A percentile compares a stretch with the other conserved stretches of the same genome.
These are phyloP conservation scores for Tachyglossus aculeatus DNA, from an alignment of 2,797 vertebrate species.

Conservation along the genomic window DNA sequence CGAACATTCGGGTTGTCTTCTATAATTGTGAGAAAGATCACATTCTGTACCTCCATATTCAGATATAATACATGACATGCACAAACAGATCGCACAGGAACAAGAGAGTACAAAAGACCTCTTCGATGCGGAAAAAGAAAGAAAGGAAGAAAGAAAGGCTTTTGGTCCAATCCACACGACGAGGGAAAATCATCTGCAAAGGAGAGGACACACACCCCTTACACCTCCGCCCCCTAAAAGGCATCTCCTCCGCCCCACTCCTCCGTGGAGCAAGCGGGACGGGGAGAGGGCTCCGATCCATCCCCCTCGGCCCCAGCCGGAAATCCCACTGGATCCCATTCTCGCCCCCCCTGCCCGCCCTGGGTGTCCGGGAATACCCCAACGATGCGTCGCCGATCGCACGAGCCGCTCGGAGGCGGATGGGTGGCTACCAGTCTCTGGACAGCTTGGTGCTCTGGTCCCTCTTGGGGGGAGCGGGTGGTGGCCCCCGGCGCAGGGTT, in stretches of 20 bases:
- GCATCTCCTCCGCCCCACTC: background rate
- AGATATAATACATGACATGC: slow-evolving; percentile 73
- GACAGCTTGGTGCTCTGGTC: slow-evolving; percentile 94
- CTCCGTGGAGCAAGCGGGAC: slow-evolving; percentile 35
- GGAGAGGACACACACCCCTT: slow-evolving; percentile 38
- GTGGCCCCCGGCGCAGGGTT: slow-evolving; percentile 91
- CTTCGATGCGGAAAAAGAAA: slow-evolving; percentile 55
- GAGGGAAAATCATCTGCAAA: slow-evolving; percentile 51
- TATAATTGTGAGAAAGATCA: slow-evolving; percentile 72
- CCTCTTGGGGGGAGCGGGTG: slow-evolving; percentile 91
- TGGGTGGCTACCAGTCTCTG: slow-evolving; percentile 82
- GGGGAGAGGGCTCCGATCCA: slow-evolving; percentile 49
- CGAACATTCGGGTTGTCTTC: slow-evolving; percentile 71
- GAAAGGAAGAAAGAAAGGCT: slow-evolving; percentile 57
- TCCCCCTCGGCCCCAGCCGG: slow-evolving; percentile 45
- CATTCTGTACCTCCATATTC: slow-evolving; percentile 66
- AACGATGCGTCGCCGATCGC: background rate
- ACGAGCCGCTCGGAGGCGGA: slow-evolving; percentile 7
- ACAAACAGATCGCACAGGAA: slow-evolving; percentile 72
- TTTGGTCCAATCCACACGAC: slow-evolving; percentile 76
- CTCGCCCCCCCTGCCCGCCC: slow-evolving; percentile 30
- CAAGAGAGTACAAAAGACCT: slow-evolving; percentile 71
- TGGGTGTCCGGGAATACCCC: slow-evolving; percentile 55
- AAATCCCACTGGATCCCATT: slow-evolving; percentile 48
- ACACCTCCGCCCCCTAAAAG: slow-evolving; percentile 40